These are phyloP conservation scores for Cyrtorhinus lividipennis DNA, from an alignment of 1,140 invertebrate species.

Conservation along the genomic window DNA sequence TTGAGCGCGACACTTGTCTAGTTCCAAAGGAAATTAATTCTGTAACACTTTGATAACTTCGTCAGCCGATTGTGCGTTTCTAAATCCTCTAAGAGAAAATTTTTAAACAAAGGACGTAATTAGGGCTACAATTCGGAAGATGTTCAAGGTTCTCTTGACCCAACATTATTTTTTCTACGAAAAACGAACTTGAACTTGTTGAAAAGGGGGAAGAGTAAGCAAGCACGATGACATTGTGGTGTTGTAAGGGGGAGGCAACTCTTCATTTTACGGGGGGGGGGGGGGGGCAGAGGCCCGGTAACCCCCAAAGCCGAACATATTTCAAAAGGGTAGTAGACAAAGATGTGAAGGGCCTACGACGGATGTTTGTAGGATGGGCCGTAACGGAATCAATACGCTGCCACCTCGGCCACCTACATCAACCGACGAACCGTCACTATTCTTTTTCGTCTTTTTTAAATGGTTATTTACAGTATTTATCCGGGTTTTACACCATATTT, in stretches of 20 bases:
- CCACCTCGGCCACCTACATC: conserved; percentile 7
- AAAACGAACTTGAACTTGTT: conserved; percentile 4
- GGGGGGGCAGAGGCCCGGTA: neutral
- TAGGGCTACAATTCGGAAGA: too few species aligned
- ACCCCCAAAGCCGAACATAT: neutral
- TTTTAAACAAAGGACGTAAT: too few species aligned
- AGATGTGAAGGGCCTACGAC: conserved; percentile 6
- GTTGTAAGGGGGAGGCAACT: too few species aligned
- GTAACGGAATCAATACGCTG: neutral
- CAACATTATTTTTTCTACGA: too few species aligned
- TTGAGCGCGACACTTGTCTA: too few species aligned
- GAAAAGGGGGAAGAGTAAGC: neutral
- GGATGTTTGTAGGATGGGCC: conserved; percentile 1
- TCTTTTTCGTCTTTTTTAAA: neutral
- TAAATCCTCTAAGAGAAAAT: too few species aligned
- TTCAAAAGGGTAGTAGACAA: conserved; percentile 8
- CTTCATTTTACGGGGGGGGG: neutral
- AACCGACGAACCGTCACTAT: neutral
- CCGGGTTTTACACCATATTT: neutral
- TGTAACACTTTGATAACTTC: too few species aligned
- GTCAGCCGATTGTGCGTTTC: too few species aligned
- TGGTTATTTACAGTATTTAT: neutral
- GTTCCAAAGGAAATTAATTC: too few species aligned
- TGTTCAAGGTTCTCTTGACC: too few species aligned
- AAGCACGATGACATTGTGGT: neutral